Base-by-base conservation (phyloP, 1,140 invertebrate species). In the Anagrus nilaparvatae region DNA sequence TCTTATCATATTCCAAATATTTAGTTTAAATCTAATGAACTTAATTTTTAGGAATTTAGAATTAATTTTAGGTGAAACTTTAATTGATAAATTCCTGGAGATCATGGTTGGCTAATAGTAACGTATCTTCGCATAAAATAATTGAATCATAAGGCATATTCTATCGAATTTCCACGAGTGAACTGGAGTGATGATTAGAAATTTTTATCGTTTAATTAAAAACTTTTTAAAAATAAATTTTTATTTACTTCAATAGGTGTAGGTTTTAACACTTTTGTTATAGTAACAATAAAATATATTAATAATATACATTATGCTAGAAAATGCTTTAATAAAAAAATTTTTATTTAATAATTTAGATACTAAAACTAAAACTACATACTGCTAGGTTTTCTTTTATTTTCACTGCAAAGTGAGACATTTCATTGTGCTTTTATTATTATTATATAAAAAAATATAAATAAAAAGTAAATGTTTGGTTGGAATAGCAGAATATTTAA, bases 81-180 rank as follows among this genome's bases (percentile, higher is more conserved):
- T 95, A 9, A 82, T 97, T 46, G 92, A 97, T 59, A 78, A 79
- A 49, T 72, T 98, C 82, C 82, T 50, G 93, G 94, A 2, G 91
- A 94, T 58, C 79, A 81, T 54, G 94, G 92, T 16, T 72, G 81
- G 42, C 63, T 96, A 36, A 74, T 94, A 23, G 74, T 96, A 4
- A 94, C 91, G 1, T 96, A 92, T 70, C 65, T 97, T 2, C 71
- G 94, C 51, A 67, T 96, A 5, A 81, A 97, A 24, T 97, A 93
- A n/a, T n/a, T n/a, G n/a, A n/a, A n/a, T n/a, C n/a, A n/a, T n/a
- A n/a, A n/a, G n/a, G n/a, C n/a, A 93, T 85, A 94, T 65, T 95
- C 89, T 0, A 59, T 87, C 27, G 68, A 75, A 5, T 82, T 87
- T 50, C 82, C 87, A 8, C 76, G 91, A 59, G 87, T 97, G 21